Evolutionary conservation across 30 jellyfish, hydroid and myxozoan genomes (phyloP), one percentile per base, ranked within the genome.

Genomic region (Cassiopea andromeda): DNA sequence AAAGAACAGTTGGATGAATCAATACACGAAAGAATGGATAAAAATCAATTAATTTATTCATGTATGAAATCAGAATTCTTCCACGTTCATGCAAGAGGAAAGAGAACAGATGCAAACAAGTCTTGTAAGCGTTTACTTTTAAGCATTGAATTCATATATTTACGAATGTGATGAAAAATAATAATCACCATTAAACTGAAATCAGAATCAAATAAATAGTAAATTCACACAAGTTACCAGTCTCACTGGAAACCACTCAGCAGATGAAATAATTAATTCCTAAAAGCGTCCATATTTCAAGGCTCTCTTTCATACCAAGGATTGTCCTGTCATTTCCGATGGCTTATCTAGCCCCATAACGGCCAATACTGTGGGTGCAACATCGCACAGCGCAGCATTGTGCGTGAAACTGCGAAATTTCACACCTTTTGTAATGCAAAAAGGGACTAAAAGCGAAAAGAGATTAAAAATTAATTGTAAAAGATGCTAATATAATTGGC

Each of bases 301-400:
- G 48, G 64, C 69, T 38, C 85, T 10, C 9, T 85, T 73, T 77
- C 87, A 78, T 54, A 95, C 59, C 89, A 96, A 76, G 1, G 97
- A 85, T 69, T 88, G 96, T 14, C 99, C 99, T n/a, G 98, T 93
- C 97, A 97, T 93, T 70, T 97, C 99, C 6, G 90, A 73, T 10
- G 99, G 99, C 19, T 75, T 47, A 14, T 92, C 97, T n/a, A 97
- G 54, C 5, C 98, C 98, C 98, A 97, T 87, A 2, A 90, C 96
- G 10, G 78, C 98, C 38, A 97, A 60, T 1, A 97, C 80, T 48
- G 99, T 93, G 1, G 98, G 96, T 46, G 98, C 99, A 8, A 97
- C 99, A 82, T 97, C 99, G 90, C 99, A 97, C 43, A 97, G 85
- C 4, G 99, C 99, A 43, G 99, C 98, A 73, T 96, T 92, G 87